A percentile compares a stretch with the other conserved stretches of the same genome.
phyloP scores from a whole-genome alignment of 2,113 vertebrate species.

The Pluvialis apricaria region DNA sequence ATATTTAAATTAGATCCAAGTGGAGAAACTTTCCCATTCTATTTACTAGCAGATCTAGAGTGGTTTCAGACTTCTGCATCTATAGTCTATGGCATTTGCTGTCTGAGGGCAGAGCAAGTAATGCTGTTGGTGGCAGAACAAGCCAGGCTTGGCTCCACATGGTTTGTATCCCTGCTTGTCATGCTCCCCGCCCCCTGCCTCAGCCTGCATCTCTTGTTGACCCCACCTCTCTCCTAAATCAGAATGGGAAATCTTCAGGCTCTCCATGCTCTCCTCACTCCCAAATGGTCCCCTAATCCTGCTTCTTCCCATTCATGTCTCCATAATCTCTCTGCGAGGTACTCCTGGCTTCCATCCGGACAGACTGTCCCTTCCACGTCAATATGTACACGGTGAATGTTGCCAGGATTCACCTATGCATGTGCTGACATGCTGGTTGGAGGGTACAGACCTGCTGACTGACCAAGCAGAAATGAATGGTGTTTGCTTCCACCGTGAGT shows the following conservation, averaged over 20 bases:
- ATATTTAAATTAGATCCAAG: neutral
- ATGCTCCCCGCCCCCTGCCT: no score
- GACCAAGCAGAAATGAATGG: neutral
- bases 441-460: neutral
- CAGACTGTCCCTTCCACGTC: neutral
- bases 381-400: neutral
- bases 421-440: neutral
- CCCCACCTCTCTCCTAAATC: neutral
- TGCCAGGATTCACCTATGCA: neutral
- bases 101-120: neutral
- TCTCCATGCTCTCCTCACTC: neutral
- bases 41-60: neutral
- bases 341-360: neutral
- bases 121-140: neutral
- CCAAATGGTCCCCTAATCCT: neutral
- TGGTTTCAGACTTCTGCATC: neutral
- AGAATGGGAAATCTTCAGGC: neutral
- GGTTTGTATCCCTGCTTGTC: neutral
- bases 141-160: rapidly evolving
- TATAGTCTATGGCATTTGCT: neutral
- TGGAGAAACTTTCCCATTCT: neutral
- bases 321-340: neutral
- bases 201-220: neutral
- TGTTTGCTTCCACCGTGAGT: neutral
- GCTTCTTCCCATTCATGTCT: neutral